phyloP scores from a whole-genome alignment of 2,888 invertebrate genomes.

The Drosophila kokeensis region DNA sequence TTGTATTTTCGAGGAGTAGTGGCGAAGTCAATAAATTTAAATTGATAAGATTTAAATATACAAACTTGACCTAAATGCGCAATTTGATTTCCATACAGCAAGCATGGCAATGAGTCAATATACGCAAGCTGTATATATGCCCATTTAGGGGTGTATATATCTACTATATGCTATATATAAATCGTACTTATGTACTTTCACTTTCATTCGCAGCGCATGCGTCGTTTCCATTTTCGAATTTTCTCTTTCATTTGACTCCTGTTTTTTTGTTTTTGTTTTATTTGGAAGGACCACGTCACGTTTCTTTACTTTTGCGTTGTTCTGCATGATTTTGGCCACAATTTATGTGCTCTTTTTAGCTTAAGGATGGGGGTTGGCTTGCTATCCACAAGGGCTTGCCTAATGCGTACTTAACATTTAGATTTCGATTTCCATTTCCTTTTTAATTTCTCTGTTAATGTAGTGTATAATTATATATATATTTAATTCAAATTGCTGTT shows the following conservation, averaged over 20 bases:
- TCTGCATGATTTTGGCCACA: slow-evolving; percentile 12
- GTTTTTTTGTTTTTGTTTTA: background rate
- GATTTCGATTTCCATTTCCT: slow-evolving; percentile 18
- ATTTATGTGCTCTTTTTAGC: background rate
- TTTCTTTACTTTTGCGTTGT: slow-evolving; percentile 35
- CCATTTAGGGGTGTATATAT: slow-evolving; percentile 2
- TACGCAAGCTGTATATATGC: slow-evolving; percentile 8
- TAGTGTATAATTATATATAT: background rate
- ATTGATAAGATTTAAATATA: slow-evolving; percentile 2
- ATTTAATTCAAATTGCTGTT: slow-evolving; percentile 28
- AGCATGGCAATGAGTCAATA: slow-evolving; percentile 17
- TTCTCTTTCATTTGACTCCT: slow-evolving; percentile 21
- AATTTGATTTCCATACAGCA: slow-evolving; percentile 41
- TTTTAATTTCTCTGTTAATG: slow-evolving; percentile 23
- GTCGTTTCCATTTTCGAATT: slow-evolving; percentile 22
- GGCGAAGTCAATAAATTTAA: slow-evolving; percentile 13
- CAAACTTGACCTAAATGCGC: slow-evolving; percentile 75
- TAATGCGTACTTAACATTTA: slow-evolving; percentile 34
- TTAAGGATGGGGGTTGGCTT: background rate
- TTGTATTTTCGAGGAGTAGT: slow-evolving; percentile 32
- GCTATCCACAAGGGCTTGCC: background rate
- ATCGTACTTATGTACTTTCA: slow-evolving; percentile 61
- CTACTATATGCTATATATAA: slow-evolving; percentile 11
- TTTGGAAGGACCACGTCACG: slow-evolving; percentile 31
- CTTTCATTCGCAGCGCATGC: slow-evolving; percentile 69